A percentile compares a stretch with the other conserved stretches of the same genome.
Conservation (phyloP, 2,113 vertebrate genomes). For the Aegithalos caudatus region DNA sequence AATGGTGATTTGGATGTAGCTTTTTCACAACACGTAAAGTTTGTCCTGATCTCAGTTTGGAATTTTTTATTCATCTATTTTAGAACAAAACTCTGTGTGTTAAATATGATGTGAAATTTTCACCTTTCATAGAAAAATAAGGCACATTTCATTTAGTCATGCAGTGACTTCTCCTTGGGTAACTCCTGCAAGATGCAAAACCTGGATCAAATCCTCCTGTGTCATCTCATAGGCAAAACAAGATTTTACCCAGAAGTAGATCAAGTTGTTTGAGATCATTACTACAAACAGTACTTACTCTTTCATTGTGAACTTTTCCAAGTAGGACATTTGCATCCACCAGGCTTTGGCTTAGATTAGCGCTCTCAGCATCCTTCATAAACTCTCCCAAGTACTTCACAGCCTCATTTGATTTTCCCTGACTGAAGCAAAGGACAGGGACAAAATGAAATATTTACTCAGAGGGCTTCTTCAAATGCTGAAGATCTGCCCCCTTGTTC, state of each 20-base stretch:
- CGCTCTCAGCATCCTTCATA: slow-evolving; percentile 58
- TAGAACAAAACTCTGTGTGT: background rate
- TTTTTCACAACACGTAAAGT: background rate
- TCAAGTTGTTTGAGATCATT: background rate
- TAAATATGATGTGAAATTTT: background rate
- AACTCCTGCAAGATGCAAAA: background rate
- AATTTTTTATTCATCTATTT: background rate
- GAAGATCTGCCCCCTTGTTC: background rate
- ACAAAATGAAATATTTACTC: background rate
- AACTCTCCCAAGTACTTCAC: slow-evolving; percentile 64
- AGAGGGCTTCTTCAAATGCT: background rate
- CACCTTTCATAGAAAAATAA: background rate
- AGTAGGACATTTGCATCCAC: slow-evolving; percentile 71
- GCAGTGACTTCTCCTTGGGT: background rate
- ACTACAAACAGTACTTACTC: slow-evolving; percentile 62
- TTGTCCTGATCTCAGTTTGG: background rate
- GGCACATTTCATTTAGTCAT: background rate
- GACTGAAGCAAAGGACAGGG: slow-evolving; percentile 61
- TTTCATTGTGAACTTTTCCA: slow-evolving; percentile 74
- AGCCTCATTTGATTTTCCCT: slow-evolving; percentile 65
- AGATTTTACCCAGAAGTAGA: background rate
- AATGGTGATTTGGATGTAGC: background rate
- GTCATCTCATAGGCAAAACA: background rate
- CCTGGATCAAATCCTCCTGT: background rate
- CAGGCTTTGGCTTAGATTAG: slow-evolving; percentile 58